These are phyloP conservation scores for Polydrusus pterygomalis DNA, from an alignment of 2,888 invertebrate species.

Conservation along the genomic window DNA sequence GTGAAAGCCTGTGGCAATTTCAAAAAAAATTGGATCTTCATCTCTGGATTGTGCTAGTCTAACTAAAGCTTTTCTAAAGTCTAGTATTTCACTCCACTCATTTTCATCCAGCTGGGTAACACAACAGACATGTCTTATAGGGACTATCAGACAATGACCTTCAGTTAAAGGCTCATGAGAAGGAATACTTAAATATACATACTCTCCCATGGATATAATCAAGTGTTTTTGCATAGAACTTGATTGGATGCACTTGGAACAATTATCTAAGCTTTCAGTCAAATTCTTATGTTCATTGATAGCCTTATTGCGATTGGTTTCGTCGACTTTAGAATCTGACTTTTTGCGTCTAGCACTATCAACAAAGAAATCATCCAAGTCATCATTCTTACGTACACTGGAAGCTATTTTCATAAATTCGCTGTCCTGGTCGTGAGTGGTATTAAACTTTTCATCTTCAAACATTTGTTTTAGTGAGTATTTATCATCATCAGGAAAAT, in stretches of 20 bases:
- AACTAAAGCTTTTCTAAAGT: slow-evolving; percentile 85
- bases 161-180: slow-evolving; percentile 85
- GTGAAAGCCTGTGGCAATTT: slow-evolving; percentile 85
- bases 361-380: slow-evolving; percentile 90
- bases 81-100: slow-evolving; percentile 91
- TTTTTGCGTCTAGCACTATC: slow-evolving; percentile 83
- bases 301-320: slow-evolving; percentile 79
- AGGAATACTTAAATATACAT: slow-evolving; percentile 91
- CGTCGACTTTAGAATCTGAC: slow-evolving; percentile 77
- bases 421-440: slow-evolving; percentile 86
- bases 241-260: slow-evolving; percentile 89
- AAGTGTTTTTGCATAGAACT: slow-evolving; percentile 88
- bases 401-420: slow-evolving; percentile 85
- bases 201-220: slow-evolving; percentile 86
- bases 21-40: slow-evolving; percentile 92
- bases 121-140: slow-evolving; percentile 87
- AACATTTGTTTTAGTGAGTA: slow-evolving; percentile 91
- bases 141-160: slow-evolving; percentile 91
- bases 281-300: slow-evolving; percentile 84
- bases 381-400: slow-evolving; percentile 80
- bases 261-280: slow-evolving; percentile 84
- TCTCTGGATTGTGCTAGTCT: slow-evolving; percentile 83
- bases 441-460: slow-evolving; percentile 86
- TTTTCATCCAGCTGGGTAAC: slow-evolving; percentile 94
- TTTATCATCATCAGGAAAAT: slow-evolving; percentile 93